Evolutionary conservation across 2,797 vertebrate genomes (phyloP).

Genomic region (Oreortyx pictus): DNA sequence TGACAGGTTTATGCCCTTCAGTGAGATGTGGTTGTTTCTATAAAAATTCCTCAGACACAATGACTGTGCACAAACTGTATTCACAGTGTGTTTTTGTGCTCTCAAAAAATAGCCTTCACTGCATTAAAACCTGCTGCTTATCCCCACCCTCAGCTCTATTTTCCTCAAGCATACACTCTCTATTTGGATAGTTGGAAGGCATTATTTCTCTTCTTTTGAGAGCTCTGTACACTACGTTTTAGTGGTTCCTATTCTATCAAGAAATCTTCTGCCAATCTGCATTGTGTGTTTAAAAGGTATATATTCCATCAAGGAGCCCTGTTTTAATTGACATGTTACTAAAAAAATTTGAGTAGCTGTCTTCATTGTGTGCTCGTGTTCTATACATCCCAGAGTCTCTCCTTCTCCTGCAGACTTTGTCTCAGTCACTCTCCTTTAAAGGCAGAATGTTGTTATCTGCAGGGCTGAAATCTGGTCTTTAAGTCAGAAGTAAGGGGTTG

Average conservation of each 20-base stretch:
- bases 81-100: background rate
- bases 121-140: background rate
- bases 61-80: background rate
- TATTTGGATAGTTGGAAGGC: background rate
- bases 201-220: background rate
- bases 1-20: background rate
- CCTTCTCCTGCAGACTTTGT: background rate
- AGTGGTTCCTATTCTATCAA: background rate
- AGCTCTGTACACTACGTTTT: background rate
- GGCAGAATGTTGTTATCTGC: background rate
- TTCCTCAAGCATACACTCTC: background rate
- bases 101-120: background rate
- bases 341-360: background rate
- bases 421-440: background rate
- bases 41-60: background rate
- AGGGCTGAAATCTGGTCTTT: background rate
- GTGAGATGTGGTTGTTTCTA: background rate
- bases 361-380: background rate
- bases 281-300: background rate
- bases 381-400: background rate
- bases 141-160: background rate
- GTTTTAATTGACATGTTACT: background rate
- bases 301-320: background rate
- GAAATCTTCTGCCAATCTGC: background rate
- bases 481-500: background rate